Evolutionary conservation across 35 echinoderm and acorn worm genomes (phyloP), one percentile per base, ranked within the genome.

Genomic region (Amphiura filiformis): DNA sequence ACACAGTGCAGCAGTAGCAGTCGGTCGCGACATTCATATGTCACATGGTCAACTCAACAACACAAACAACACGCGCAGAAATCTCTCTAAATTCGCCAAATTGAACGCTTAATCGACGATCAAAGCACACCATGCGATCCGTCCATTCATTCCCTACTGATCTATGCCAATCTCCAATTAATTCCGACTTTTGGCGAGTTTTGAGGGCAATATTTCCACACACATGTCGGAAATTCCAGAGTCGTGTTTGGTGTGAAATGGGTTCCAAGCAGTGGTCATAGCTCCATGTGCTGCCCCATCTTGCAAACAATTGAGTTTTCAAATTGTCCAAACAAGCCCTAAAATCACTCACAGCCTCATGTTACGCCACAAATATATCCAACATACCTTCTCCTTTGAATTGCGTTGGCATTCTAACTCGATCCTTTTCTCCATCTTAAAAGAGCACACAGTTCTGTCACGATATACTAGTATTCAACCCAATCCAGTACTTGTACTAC

Each of bases 341-440:
- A 56, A 65, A 9, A 1, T 36, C 42, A 32, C 0, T 0, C 30
- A 61, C 33, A 61, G 18, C 20, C 32, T 61, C 31, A 37, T 22
- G 23, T 37, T 33, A 32, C 32, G 18, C 31, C 80, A 82, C 80
- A 31, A 42, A 41, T 36, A 84, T 36, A 61, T 37, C 36, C 42
- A 61, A 38, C 76, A 49, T 78, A 91, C 89, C 89, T 77, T 76
- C 35, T 91, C 40, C 28, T 82, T 82, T 28, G 39, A 32, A 36
- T 57, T 85, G 39, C 89, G 75, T 17, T 82, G 89, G 39, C 81
- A 84, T 82, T 91, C 89, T 37, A 91, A 77, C 37, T 91, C 82
- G 39, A 91, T 85, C 76, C 89, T 75, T 34, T 84, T 84, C 20
- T 84, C 89, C 89, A 91, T 91, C 81, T 75, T 76, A 38, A 22